Percentiles rank a stretch among this genome's conserved stretches.
phyloP scores from a whole-genome alignment of 2,797 vertebrate genomes.

The Sebastes minor region DNA sequence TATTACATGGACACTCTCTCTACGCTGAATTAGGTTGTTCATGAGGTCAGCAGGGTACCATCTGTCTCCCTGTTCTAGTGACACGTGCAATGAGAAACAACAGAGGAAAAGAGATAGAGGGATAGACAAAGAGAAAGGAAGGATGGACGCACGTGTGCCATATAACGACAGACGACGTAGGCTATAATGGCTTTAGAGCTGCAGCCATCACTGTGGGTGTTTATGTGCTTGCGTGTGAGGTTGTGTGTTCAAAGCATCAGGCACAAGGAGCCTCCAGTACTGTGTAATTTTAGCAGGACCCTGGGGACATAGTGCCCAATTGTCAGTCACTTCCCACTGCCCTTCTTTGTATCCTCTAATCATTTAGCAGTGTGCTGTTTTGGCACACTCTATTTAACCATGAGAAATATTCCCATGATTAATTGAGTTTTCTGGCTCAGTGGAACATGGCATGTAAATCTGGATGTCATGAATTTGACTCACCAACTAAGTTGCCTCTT shows the following conservation, averaged over 20 bases:
- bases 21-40: conserved; percentile 52
- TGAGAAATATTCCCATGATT: not conserved
- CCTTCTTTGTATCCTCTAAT: conserved; percentile 37
- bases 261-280: conserved; percentile 35
- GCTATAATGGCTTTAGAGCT: conserved; percentile 39
- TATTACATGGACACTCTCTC: conserved; percentile 19
- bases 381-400: conserved; percentile 6
- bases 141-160: conserved; percentile 45
- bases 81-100: conserved; percentile 69
- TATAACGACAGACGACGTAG: conserved; percentile 42
- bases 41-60: conserved; percentile 71
- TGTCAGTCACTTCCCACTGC: conserved; percentile 16
- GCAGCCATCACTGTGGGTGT: conserved; percentile 33
- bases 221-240: conserved; percentile 29
- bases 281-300: conserved; percentile 63
- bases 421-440: not conserved
- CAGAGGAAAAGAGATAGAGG: conserved; percentile 39
- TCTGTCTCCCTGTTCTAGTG: conserved; percentile 76
- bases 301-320: conserved; percentile 13
- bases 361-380: conserved; percentile 24
- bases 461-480: not conserved
- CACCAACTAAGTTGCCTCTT: not conserved
- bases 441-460: not conserved
- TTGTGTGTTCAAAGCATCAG: conserved; percentile 31
- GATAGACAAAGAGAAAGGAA: conserved; percentile 38